Evolutionary conservation across 2,797 vertebrate genomes (phyloP), one percentile per base, ranked within the genome.

Genomic region (Chaetophractus vellerosus): DNA sequence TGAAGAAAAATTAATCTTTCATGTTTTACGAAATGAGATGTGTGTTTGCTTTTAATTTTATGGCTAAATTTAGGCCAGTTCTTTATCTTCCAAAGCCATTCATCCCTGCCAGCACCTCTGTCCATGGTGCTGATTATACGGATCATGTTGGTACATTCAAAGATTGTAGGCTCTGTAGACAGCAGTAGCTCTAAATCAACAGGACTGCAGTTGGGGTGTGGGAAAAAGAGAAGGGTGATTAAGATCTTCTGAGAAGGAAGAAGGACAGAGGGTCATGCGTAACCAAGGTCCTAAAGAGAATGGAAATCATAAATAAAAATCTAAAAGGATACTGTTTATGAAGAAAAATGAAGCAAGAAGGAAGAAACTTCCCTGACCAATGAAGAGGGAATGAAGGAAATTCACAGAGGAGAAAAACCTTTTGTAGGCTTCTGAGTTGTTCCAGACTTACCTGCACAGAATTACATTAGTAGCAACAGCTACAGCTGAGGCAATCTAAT

Each of bases 61-160:
- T 89, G 1, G 5, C 57, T 41, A 71, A 68, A 36, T 86, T 9
- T 78, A 85, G 93, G 63, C 48, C 76, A 96, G 75, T 93, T 91
- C 52, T 96, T 52, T 55, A 80, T 16, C 38, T 3, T 88, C 0
- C 45, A 63, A 63, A 64, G 1, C 1, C 74, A 5, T 36, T 4
- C 72, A 2, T 26, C 9, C 3, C 18, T 0, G 3, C 15, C 0
- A 0, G 11, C 0, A 50, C 26, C 96, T 96, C 98, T 98, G 98
- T 98, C 98, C 98, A 74, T 98, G 98, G 98, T 98, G 97, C 98
- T 98, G 98, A 98, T 76, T 2, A 0, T 0, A 14, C 0, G 2
- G 0, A 36, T 80, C 9, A 0, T 6, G 0, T 87, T 50, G n/a
- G 24, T 71, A 11, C 4, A 3, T 52, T 45, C 11, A 45, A 79